Base-by-base conservation (phyloP, 2,797 vertebrate genomes). In the Pipistrellus nathusii region DNA sequence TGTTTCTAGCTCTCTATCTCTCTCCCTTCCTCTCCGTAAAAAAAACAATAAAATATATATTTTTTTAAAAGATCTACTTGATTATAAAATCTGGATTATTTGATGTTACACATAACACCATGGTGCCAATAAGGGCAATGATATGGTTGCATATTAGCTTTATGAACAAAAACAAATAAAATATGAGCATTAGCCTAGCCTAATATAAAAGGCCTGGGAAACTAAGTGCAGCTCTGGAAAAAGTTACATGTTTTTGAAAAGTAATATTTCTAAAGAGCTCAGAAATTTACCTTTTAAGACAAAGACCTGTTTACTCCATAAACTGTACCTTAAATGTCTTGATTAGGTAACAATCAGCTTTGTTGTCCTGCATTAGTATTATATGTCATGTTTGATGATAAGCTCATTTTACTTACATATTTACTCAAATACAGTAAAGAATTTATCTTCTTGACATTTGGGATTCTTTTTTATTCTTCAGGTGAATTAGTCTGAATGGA, bases 31-130 rank as follows among this genome's bases (percentile, higher is more conserved):
- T 38, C 38, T 38, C 38, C 5, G 5, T 38, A 38, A 38, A 38
- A 38, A 38, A 5, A 38, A 5, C 38, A 38, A 38, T 38, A 38
- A 38, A 38, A 38, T 38, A 38, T 38, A 38, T 38, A 38, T 38
- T 38, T 38, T 38, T 38, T 38, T 38, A 38, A 38, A 38, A 38
- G 38, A 38, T 38, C 38, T 94, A 96, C 96, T 57, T 95, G 84
- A 94, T 96, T 94, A 38, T 35, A 84, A 96, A 95, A 94, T 66
- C 86, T 91, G 44, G 51, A 71, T 69, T 92, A 91, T 85, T 95
- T 94, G 76, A 86, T 95, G 88, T 97, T 88, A 90, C 53, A 90
- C 75, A 77, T 62, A 91, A 30, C 11, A 23, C 62, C 68, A 75
- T 64, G 41, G 69, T 95, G n/a, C 64, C 94, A 92, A 88, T 86